A percentile compares a stretch with the other conserved stretches of the same genome.
These are phyloP conservation scores for Chymomyza amoena DNA, from an alignment of 2,888 invertebrate genomes.

Conservation along the genomic window DNA sequence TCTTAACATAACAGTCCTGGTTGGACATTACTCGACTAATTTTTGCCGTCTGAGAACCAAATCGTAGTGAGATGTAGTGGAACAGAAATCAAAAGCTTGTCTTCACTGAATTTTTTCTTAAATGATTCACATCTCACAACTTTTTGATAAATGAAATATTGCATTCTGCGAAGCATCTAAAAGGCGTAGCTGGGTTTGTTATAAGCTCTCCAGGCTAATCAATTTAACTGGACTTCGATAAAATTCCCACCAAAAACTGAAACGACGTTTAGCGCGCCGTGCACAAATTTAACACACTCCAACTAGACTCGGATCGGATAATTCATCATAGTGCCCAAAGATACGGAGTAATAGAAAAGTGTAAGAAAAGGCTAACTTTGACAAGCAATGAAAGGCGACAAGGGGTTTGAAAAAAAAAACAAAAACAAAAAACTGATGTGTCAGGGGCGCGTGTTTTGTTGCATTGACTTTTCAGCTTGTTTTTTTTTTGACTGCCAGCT, in stretches of 20 bases:
- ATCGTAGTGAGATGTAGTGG: too few relatives aligned
- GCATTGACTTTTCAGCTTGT: conserved; percentile 16
- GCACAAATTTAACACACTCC: conserved; percentile 61
- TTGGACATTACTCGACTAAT: too few relatives aligned
- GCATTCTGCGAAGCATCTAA: too few relatives aligned
- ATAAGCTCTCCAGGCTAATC: too few relatives aligned
- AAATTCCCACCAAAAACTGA: neutral
- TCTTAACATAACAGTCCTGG: too few relatives aligned
- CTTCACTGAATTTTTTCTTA: too few relatives aligned
- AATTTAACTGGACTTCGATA: neutral
- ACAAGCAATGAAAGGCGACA: conserved; percentile 56
- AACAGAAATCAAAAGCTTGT: too few relatives aligned
- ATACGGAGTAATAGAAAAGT: neutral
- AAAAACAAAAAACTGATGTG: conserved; percentile 14
- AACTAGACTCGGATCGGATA: conserved; percentile 1
- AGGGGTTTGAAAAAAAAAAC: conserved; percentile 44
- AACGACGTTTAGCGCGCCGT: conserved; percentile 40
- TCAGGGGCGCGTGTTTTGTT: conserved; percentile 59
- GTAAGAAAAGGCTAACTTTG: conserved; percentile 45
- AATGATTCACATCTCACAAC: too few relatives aligned
- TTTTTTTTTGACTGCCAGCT: conserved; percentile 20
- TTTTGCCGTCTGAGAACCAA: too few relatives aligned
- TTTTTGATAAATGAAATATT: too few relatives aligned
- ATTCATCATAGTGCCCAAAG: neutral
- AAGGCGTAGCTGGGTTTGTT: too few relatives aligned